Evolutionary conservation across 2,113 vertebrate genomes (phyloP).

Genomic region (Hymenochirus boettgeri): DNA sequence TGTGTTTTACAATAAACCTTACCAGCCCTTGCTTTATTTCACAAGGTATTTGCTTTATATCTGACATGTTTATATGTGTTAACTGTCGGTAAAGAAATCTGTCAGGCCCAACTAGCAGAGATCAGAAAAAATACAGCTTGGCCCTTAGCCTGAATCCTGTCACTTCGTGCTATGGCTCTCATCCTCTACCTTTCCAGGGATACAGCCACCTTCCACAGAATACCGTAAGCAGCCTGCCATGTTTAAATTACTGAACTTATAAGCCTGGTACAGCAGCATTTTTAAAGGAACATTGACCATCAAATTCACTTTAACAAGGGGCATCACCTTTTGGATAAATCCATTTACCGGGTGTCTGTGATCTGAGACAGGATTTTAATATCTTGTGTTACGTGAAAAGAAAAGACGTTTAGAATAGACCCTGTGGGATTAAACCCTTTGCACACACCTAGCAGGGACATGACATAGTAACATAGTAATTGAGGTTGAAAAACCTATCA

Average conservation of each 20-base stretch:
- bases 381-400: neutral
- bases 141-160: constrained; percentile 44
- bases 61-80: constrained; percentile 63
- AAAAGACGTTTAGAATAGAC: neutral
- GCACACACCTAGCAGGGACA: neutral
- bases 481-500: no score
- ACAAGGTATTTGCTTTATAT: constrained; percentile 58
- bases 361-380: constrained; percentile 49
- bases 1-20: constrained; percentile 44
- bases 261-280: no score
- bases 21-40: constrained; percentile 54
- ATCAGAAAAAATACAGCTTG: constrained; percentile 33
- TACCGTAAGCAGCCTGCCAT: no score
- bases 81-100: constrained; percentile 61
- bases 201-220: no score
- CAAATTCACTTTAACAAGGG: constrained; percentile 14
- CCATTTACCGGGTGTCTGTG: constrained; percentile 58
- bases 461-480: neutral
- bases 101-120: constrained; percentile 52
- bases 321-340: constrained; percentile 38
- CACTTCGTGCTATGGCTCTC: constrained; percentile 42
- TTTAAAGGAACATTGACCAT: neutral
- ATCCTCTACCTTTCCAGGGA: no score
- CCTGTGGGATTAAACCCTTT: neutral
- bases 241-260: no score